These are phyloP conservation scores for Catalaphyllia jardinei DNA, from an alignment of 64 coral and sea anemone genomes.

Conservation along the genomic window DNA sequence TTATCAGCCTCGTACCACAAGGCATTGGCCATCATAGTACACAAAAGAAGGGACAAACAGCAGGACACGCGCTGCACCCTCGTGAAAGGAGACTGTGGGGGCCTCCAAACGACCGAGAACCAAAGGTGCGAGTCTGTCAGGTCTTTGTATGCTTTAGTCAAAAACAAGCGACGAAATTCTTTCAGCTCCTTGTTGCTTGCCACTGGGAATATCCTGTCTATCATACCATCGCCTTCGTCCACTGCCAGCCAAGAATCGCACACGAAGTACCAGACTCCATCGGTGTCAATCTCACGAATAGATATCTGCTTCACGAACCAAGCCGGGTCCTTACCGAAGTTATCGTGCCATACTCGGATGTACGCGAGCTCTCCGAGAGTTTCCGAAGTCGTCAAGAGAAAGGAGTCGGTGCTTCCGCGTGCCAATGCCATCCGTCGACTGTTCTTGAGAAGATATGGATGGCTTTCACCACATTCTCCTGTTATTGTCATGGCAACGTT, in stretches of 20 bases:
- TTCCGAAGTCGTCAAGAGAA: constrained; percentile 78
- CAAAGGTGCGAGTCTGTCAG: constrained; percentile 91
- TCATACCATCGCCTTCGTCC: constrained; percentile 82
- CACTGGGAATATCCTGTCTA: constrained; percentile 71
- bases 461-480: constrained; percentile 77
- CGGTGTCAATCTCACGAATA: constrained; percentile 64
- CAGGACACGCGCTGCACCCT: constrained; percentile 91
- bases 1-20: constrained; percentile 90
- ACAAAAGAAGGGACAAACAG: constrained; percentile 91
- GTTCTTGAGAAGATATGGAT: constrained; percentile 67
- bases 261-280: constrained; percentile 61
- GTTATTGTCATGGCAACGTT: constrained; percentile 81
- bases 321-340: constrained; percentile 82
- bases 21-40: constrained; percentile 99
- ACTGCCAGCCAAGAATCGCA: constrained; percentile 93
- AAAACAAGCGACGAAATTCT: constrained; percentile 76
- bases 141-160: constrained; percentile 76
- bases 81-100: constrained; percentile 72
- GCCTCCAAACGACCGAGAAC: constrained; percentile 90
- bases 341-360: constrained; percentile 95
- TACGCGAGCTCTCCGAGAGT: constrained; percentile 71
- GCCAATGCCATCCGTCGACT: constrained; percentile 33
- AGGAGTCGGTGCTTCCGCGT: constrained; percentile 59
- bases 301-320: constrained; percentile 89
- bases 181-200: constrained; percentile 65